Conservation (phyloP, 2,113 vertebrate genomes). For the Haemorhous mexicanus region DNA sequence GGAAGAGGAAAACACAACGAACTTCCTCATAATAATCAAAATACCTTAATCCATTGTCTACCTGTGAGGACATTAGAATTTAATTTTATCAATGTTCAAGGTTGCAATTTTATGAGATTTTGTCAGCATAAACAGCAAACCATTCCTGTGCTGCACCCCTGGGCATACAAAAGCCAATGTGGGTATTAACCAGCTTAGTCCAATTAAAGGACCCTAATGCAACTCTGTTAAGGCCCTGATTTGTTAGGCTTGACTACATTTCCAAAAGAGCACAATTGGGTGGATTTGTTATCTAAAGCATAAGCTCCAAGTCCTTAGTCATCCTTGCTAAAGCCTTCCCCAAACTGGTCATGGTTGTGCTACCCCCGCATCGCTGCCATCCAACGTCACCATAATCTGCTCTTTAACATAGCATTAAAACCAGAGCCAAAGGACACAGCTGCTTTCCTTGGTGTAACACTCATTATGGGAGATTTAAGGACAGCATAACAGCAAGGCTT, state of each 20-base stretch:
- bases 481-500: constrained; percentile 38
- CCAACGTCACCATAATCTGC: constrained; percentile 45
- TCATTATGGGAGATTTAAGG: constrained; percentile 55
- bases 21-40: background rate
- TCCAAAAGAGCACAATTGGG: constrained; percentile 35
- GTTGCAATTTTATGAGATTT: background rate
- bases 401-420: constrained; percentile 59
- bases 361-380: background rate
- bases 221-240: background rate
- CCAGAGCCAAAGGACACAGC: constrained; percentile 57
- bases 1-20: background rate
- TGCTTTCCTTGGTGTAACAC: constrained; percentile 36
- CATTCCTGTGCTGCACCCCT: background rate
- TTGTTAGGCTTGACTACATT: constrained; percentile 46
- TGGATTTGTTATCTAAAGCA: constrained; percentile 52
- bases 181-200: constrained; percentile 61
- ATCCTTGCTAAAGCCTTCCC: constrained; percentile 52
- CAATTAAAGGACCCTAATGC: constrained; percentile 58
- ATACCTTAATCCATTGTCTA: background rate
- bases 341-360: constrained; percentile 3
- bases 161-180: background rate
- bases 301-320: constrained; percentile 55
- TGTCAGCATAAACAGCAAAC: background rate
- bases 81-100: background rate
- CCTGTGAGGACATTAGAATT: background rate